phyloP scores from a whole-genome alignment of 2,888 invertebrate species.

The Diarsia brunnea region DNA sequence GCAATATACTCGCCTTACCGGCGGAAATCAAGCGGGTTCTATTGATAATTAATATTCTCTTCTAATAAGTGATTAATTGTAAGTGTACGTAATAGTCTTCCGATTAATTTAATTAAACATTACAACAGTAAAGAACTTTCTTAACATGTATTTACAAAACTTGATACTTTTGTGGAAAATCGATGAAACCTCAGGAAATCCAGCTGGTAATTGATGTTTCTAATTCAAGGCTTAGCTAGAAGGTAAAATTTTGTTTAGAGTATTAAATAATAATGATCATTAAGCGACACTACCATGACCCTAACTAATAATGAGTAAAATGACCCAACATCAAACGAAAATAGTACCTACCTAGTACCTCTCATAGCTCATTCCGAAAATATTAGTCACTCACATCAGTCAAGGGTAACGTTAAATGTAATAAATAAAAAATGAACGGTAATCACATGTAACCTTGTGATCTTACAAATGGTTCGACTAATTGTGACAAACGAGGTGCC shows the following conservation, averaged over 20 bases:
- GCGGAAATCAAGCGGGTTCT: slow-evolving; percentile 32
- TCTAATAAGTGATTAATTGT: slow-evolving; percentile 15
- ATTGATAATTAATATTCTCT: slow-evolving; percentile 34
- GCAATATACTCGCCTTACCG: background rate
- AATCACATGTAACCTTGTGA: slow-evolving; percentile 60
- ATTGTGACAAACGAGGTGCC: slow-evolving; percentile 66
- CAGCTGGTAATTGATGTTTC: background rate
- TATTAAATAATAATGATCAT: background rate
- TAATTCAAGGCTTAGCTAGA: slow-evolving; percentile 11
- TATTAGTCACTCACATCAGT: slow-evolving; percentile 28
- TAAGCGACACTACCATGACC: slow-evolving; percentile 20
- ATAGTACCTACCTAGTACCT: slow-evolving; percentile 1
- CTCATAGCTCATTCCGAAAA: slow-evolving; percentile 24
- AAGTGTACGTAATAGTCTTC: slow-evolving; percentile 23
- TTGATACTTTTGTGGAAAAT: background rate
- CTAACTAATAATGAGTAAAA: slow-evolving; percentile 14
- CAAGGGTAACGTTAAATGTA: slow-evolving; percentile 52
- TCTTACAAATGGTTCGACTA: slow-evolving; percentile 58
- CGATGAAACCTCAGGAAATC: background rate
- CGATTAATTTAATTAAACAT: slow-evolving; percentile 21
- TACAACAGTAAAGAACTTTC: background rate
- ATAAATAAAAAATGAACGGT: slow-evolving; percentile 38
- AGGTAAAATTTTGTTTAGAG: background rate
- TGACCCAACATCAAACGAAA: background rate
- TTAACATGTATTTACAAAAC: no score